phyloP scores from a whole-genome alignment of 2,797 vertebrate species.

The Trachops cirrhosus region DNA sequence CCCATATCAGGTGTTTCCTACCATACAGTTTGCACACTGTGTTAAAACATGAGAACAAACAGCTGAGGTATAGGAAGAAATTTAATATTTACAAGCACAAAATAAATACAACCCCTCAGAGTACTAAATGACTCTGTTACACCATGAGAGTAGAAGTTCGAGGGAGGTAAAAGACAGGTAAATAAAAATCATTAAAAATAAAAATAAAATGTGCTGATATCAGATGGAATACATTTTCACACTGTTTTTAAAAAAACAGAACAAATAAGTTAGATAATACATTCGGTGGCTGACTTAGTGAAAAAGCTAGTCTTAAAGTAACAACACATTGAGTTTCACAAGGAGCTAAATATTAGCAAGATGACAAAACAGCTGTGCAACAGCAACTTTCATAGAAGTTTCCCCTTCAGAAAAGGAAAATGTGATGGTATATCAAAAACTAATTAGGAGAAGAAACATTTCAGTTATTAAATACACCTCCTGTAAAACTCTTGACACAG shows the following conservation, averaged over 20 bases:
- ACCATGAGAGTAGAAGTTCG: not conserved
- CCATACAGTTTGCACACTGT: not conserved
- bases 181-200: not conserved
- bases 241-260: constrained; percentile 39
- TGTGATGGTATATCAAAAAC: not conserved
- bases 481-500: not conserved
- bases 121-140: not conserved
- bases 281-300: constrained; percentile 33
- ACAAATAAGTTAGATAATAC: not conserved
- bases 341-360: constrained; percentile 45
- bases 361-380: constrained; percentile 22
- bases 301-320: constrained; percentile 15
- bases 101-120: not conserved
- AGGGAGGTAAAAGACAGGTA: not conserved
- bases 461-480: not conserved
- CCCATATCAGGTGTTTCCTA: not conserved
- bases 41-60: not conserved
- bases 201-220: constrained; percentile 26
- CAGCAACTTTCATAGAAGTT: not conserved
- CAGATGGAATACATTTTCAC: not conserved
- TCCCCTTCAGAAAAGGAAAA: not conserved
- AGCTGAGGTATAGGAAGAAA: not conserved
- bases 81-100: not conserved
- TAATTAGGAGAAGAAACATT: not conserved
- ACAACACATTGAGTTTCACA: constrained; percentile 42